Evolutionary conservation across 2,888 invertebrate genomes (phyloP), one percentile per base, ranked within the genome.

Genomic region (Archaeoteleia sp.): DNA sequence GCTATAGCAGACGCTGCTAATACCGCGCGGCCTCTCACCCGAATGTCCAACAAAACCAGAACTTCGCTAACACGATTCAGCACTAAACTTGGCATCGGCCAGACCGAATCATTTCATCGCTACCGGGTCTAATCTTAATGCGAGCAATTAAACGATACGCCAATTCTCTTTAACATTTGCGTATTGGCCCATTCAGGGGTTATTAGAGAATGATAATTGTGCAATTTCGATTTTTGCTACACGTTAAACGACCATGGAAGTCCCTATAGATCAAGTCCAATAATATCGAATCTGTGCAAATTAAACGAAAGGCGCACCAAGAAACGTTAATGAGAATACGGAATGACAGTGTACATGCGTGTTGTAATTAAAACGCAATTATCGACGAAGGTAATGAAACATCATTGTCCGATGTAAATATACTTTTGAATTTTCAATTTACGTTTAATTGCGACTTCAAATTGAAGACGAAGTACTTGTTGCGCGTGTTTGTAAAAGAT

Each of bases 71-170:
- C 61, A 69, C 40, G 53, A 30, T 66, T 66, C 54, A 53, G 53
- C 67, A 67, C 60, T 67, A 67, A 60, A 48, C 34, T 46, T 23
- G n/a, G 12, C n/a, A 35, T 20, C 35, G 13, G 27, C 13, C 15
- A 10, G 3, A 10, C 27, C 5, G 20, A 20, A 20, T 5, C 7
- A 20, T 23, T 20, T 9, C 40, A 7, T 17, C 32, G 27, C 66
- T 58, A 66, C 58, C 37, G 60, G 13, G 23, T 60, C 42, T 60
- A 54, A 66, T 66, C 60, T 54, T 25, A 57, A 57, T 57, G 49
- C 34, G 15, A 4, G 6, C 13, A 25, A 48, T 53, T 34, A 67
- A 49, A 42, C 35, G 58, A 55, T 57, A 29, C 9, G 7, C 29
- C n/a, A 8, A 9, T n/a, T 7, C 29, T n/a, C 29, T 7, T 23